These are phyloP conservation scores for Amia ocellicauda DNA, from an alignment of 2,113 vertebrate genomes.

Conservation along the genomic window DNA sequence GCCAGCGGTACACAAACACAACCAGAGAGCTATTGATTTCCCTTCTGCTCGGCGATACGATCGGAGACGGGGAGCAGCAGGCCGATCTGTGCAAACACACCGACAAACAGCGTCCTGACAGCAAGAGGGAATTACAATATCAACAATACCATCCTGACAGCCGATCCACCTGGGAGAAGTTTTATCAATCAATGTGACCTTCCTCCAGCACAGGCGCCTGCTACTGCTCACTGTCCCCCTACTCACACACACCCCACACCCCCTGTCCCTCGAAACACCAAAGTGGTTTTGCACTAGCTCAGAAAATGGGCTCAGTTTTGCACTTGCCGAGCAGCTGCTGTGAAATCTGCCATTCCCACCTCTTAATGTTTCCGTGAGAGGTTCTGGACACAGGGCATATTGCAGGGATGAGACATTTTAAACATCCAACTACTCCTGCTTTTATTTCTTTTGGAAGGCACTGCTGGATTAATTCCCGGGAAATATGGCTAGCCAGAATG, in stretches of 20 bases:
- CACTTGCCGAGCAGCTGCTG: too few relatives aligned
- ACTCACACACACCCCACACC: conserved; percentile 29
- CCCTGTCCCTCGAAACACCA: too few relatives aligned
- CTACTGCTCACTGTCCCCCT: conserved; percentile 22
- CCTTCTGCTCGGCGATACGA: conserved; percentile 43
- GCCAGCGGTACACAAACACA: conserved; percentile 22
- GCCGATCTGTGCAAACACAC: conserved; percentile 48
- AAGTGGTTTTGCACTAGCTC: too few relatives aligned
- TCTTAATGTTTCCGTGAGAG: too few relatives aligned
- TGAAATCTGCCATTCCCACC: too few relatives aligned
- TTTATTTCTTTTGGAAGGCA: too few relatives aligned
- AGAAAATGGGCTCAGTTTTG: too few relatives aligned
- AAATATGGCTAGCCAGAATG: too few relatives aligned
- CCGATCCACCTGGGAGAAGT: conserved; percentile 36
- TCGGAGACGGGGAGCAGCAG: conserved; percentile 44
- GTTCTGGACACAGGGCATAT: too few relatives aligned
- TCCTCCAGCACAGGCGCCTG: conserved; percentile 33
- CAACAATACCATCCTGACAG: neutral
- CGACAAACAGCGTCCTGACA: conserved; percentile 27
- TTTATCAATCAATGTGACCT: conserved; percentile 63
- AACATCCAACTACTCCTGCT: too few relatives aligned
- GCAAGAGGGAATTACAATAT: conserved; percentile 1
- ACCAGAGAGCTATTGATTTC: conserved; percentile 51
- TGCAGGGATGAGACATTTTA: too few relatives aligned
- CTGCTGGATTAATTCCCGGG: too few relatives aligned